Base-by-base conservation (phyloP, 2,113 vertebrate genomes). In the Rallus limicola region DNA sequence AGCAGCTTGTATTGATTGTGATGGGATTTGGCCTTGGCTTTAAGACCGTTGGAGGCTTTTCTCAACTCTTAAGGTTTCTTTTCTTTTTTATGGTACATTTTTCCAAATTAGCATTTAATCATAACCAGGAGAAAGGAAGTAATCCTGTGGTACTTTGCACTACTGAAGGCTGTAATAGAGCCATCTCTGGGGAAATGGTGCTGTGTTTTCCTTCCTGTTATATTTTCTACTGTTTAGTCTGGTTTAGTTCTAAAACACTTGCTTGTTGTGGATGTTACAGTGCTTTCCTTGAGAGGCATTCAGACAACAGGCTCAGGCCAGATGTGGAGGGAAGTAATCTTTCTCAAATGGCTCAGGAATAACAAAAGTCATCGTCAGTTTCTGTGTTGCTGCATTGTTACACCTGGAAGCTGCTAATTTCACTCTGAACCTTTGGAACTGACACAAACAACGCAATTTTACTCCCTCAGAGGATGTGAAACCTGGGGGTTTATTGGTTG, bases 81-180 rank as follows among this genome's bases (percentile, higher is more conserved):
- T 29, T 86, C 40, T 42, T 90, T 70, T 80, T 77, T 9, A 29
- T 70, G 13, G 29, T 77, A 67, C 25, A 38, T 91, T 70, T 87
- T 93, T 91, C 55, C 38, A 95, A 81, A 93, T 92, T 76, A 88
- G 71, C 60, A 82, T 92, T 96, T 93, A 88, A 81, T 95, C 55
- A 92, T 79, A 93, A 83, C 62, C 87, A 70, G 80, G 68, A 69
- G 68, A 69, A 96, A 69, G 50, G 91, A 95, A 91, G 11, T 86
- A 81, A 71, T 92, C 26, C 72, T 84, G 42, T 64, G 46, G 34
- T 88, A 81, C 64, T 88, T 91, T 55, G 20, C 60, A 60, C 36
- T 95, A 42, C 59, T 78, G 83, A 82, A 93, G 62, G 42, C 64
- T 92, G 92, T 86, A 95, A 95, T 34, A 44, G 86, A 94, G 36